Evolutionary conservation across 2,888 invertebrate genomes (phyloP).

Genomic region (Onchidella celtica): DNA sequence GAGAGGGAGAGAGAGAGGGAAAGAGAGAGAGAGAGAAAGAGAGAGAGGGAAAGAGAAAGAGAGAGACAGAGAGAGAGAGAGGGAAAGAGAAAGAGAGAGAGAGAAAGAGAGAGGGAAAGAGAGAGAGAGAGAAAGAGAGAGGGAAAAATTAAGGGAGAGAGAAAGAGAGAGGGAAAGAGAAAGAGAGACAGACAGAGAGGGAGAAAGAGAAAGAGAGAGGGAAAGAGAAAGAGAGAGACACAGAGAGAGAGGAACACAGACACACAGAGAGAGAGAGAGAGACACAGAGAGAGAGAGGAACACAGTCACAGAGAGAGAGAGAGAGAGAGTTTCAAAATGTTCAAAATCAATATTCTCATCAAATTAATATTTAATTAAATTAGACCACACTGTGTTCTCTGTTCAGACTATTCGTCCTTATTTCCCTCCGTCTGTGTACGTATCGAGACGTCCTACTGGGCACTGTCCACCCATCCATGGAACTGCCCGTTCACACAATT

Average conservation of each 20-base stretch:
- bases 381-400: too few relatives aligned
- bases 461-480: too few relatives aligned
- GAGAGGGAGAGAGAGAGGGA: background rate
- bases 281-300: slow-evolving; percentile 3
- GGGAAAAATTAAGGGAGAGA: background rate
- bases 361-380: too few relatives aligned
- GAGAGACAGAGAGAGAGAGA: background rate
- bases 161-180: background rate
- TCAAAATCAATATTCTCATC: too few relatives aligned
- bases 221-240: background rate
- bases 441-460: too few relatives aligned
- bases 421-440: too few relatives aligned
- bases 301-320: slow-evolving; percentile 7
- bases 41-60: background rate
- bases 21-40: background rate
- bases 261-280: slow-evolving; percentile 16
- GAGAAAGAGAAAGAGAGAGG: background rate
- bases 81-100: background rate
- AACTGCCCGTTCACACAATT: too few relatives aligned
- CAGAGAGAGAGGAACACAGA: background rate
- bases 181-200: background rate
- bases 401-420: too few relatives aligned
- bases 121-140: background rate
- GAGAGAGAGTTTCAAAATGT: too few relatives aligned
- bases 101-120: background rate